Percentiles rank a stretch among this genome's conserved stretches.
Evolutionary conservation across 1,140 invertebrate species (phyloP).

Genomic region (Saxidomus purpurata): DNA sequence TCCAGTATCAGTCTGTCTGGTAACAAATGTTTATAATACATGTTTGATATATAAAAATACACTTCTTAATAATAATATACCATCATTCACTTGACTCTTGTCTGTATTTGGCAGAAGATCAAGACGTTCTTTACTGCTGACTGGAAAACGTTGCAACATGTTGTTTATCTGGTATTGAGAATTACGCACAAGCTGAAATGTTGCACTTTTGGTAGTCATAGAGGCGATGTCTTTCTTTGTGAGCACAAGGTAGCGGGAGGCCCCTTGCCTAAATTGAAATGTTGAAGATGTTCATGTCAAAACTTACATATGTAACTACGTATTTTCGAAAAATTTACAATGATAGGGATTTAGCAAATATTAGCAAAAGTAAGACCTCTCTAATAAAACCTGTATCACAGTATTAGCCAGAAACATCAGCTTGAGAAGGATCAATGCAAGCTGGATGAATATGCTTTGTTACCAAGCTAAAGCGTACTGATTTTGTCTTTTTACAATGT

Average conservation of each 20-base stretch:
- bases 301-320: not conserved
- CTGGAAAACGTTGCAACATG: conserved; percentile 90
- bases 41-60: too few relatives aligned
- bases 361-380: too few relatives aligned
- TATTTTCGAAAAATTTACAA: too few relatives aligned
- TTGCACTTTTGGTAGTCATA: conserved; percentile 91
- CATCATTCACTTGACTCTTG: conserved; percentile 83
- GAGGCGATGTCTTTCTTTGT: conserved; percentile 90
- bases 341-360: too few relatives aligned
- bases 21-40: too few relatives aligned
- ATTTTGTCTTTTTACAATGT: too few relatives aligned
- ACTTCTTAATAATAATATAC: conserved; percentile 67
- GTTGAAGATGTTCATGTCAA: not conserved
- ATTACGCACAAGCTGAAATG: conserved; percentile 89
- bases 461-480: too few relatives aligned
- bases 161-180: conserved; percentile 89
- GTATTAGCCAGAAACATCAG: too few relatives aligned
- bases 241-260: conserved; percentile 54
- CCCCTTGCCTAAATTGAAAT: conserved; percentile 53
- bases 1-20: too few relatives aligned
- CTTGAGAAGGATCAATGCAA: too few relatives aligned
- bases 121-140: conserved; percentile 91
- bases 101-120: conserved; percentile 89
- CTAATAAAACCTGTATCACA: too few relatives aligned
- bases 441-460: too few relatives aligned